Conservation (phyloP, 2,113 vertebrate genomes). For the Raja brachyura region DNA sequence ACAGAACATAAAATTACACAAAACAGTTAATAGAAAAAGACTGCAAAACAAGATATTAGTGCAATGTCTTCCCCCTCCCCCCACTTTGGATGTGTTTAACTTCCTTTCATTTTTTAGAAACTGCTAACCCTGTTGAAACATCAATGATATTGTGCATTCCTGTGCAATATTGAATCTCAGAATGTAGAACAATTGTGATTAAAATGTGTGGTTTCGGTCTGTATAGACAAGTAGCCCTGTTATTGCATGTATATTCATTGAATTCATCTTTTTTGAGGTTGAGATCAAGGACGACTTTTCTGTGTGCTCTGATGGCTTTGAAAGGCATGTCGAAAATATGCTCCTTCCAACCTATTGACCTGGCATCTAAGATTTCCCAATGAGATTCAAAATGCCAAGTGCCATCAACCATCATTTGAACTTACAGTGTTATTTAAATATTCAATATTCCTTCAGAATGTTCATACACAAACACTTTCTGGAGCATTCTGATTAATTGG, state of each 20-base stretch:
- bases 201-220: neutral
- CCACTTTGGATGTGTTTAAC: neutral
- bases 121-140: neutral
- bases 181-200: neutral
- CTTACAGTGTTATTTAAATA: neutral
- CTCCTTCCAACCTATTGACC: no score
- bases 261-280: neutral
- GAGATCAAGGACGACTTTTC: no score
- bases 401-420: neutral
- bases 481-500: neutral
- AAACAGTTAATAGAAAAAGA: no score
- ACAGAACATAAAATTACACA: no score
- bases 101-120: neutral
- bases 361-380: no score
- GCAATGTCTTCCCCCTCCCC: no score
- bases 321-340: no score
- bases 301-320: no score
- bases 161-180: neutral
- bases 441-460: neutral
- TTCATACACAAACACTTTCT: neutral
- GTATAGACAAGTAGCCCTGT: neutral
- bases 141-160: neutral
- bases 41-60: no score
- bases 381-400: no score
- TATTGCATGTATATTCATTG: neutral